Evolutionary conservation across 2,888 invertebrate species (phyloP).

Genomic region (Plemyria rubiginata): DNA sequence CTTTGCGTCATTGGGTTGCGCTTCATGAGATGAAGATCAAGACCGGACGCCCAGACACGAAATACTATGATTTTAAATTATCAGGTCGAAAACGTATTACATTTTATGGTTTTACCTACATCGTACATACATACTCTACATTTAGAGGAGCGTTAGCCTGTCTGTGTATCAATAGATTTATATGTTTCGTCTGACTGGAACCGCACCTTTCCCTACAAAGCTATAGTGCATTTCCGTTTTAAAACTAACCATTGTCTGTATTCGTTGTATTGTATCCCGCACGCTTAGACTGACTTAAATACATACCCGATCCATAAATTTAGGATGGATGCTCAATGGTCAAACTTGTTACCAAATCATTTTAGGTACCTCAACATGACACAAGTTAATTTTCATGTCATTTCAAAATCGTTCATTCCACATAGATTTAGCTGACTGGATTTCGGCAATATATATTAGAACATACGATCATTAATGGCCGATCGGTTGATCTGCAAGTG

Average conservation of each 20-base stretch:
- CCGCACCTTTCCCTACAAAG: conserved; percentile 30
- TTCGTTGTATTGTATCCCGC: conserved; percentile 14
- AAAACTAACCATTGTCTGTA: conserved; percentile 16
- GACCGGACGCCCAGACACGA: conserved; percentile 55
- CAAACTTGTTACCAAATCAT: too few relatives aligned
- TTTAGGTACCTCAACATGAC: too few relatives aligned
- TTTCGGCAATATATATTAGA: too few relatives aligned
- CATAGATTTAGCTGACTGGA: too few relatives aligned
- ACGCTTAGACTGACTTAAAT: too few relatives aligned
- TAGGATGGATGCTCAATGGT: too few relatives aligned
- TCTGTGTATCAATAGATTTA: conserved; percentile 28
- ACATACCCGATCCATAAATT: too few relatives aligned
- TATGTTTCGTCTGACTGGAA: conserved; percentile 29
- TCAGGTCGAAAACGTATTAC: conserved; percentile 31
- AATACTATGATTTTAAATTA: conserved; percentile 26
- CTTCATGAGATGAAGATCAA: conserved; percentile 75
- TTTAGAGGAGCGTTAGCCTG: conserved; percentile 7
- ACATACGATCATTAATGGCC: too few relatives aligned
- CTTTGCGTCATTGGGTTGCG: conserved; percentile 72
- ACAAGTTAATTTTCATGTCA: too few relatives aligned
- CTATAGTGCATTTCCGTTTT: conserved; percentile 38
- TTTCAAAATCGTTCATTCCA: too few relatives aligned
- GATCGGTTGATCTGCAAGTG: too few relatives aligned
- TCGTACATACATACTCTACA: conserved; percentile 9
- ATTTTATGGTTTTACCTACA: conserved; percentile 21